These are phyloP conservation scores for Etheostoma cragini DNA, from an alignment of 2,113 vertebrate species.

Conservation along the genomic window DNA sequence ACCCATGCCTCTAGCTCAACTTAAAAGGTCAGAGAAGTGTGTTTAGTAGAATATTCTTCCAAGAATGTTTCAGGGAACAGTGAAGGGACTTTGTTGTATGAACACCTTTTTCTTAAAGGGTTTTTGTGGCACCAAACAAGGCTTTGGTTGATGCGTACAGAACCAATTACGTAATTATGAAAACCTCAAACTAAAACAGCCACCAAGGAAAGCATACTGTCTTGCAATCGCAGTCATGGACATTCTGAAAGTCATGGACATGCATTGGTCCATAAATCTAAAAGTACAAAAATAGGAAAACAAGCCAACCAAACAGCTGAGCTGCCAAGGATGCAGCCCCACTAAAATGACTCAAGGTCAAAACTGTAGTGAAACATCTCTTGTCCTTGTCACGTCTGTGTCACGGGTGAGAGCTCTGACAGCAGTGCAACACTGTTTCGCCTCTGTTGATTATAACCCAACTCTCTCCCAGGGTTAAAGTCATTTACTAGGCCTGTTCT, in stretches of 20 bases:
- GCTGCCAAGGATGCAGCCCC: constrained; percentile 15
- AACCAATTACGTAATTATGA: constrained; percentile 8
- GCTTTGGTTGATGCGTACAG: not conserved
- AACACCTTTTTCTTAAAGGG: not conserved
- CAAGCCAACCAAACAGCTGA: constrained; percentile 21
- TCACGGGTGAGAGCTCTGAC: constrained; percentile 54
- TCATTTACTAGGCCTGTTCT: constrained; percentile 63
- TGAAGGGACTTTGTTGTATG: not conserved
- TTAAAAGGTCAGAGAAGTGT: not conserved
- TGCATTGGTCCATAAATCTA: constrained; percentile 38
- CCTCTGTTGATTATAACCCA: constrained; percentile 68
- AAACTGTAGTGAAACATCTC: constrained; percentile 36
- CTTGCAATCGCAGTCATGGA: constrained; percentile 18
- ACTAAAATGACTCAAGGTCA: constrained; percentile 54
- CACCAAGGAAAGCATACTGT: constrained; percentile 31
- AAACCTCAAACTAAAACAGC: not conserved
- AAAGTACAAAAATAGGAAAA: constrained; percentile 46
- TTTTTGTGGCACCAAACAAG: not conserved
- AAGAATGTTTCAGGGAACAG: too few species aligned
- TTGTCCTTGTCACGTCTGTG: constrained; percentile 63
- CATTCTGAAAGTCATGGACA: constrained; percentile 24
- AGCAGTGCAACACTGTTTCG: constrained; percentile 16
- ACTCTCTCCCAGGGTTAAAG: constrained; percentile 68
- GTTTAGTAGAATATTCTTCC: too few species aligned
- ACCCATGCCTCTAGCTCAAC: not conserved